phyloP scores from a whole-genome alignment of 1,140 invertebrate species.

The Hylyphantes graminicola region DNA sequence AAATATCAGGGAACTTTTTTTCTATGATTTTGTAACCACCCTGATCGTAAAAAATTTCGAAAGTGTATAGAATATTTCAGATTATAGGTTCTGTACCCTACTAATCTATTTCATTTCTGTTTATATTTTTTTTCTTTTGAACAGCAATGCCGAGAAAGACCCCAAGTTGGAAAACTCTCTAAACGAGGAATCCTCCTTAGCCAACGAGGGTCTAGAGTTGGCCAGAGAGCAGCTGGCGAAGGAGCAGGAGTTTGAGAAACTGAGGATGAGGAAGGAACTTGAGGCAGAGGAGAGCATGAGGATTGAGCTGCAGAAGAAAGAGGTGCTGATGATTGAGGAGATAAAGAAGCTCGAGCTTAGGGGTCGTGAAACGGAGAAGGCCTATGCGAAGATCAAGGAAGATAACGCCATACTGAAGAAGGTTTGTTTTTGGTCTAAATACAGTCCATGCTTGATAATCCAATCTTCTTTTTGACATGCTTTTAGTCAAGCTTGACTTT shows the following conservation, averaged over 20 bases:
- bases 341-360: conserved; percentile 74
- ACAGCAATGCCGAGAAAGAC: background rate
- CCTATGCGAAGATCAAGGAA: conserved; percentile 71
- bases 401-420: conserved; percentile 72
- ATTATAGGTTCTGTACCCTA: too few relatives aligned
- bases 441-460: too few relatives aligned
- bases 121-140: too few relatives aligned
- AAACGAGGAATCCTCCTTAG: conserved; percentile 70
- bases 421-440: too few relatives aligned
- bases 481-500: too few relatives aligned
- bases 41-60: too few relatives aligned
- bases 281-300: conserved; percentile 70
- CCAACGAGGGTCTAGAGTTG: conserved; percentile 71
- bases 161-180: conserved; percentile 48
- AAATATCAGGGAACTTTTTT: too few relatives aligned
- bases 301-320: conserved; percentile 69
- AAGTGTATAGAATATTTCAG: too few relatives aligned
- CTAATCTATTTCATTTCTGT: too few relatives aligned
- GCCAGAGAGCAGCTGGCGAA: conserved; percentile 71
- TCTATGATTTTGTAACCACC: too few relatives aligned
- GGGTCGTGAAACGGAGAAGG: conserved; percentile 70
- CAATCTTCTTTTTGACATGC: too few relatives aligned
- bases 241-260: conserved; percentile 69
- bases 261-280: conserved; percentile 67
- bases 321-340: conserved; percentile 72